These are phyloP conservation scores for Elegia similella DNA, from an alignment of 2,888 invertebrate species.

Conservation along the genomic window DNA sequence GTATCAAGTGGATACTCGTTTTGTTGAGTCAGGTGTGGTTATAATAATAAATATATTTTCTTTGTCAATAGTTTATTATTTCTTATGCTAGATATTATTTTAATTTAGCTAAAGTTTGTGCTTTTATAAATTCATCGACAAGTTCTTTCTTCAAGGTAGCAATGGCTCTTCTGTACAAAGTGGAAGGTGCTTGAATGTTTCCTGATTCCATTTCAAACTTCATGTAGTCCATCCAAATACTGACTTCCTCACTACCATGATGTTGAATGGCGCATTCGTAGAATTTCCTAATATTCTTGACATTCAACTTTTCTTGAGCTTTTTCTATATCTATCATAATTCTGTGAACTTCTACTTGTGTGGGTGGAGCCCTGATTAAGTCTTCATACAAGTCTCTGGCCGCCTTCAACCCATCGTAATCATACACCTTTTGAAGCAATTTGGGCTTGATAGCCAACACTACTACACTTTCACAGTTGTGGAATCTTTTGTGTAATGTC, in stretches of 20 bases:
- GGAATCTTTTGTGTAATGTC: conserved; percentile 56
- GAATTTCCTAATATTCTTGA: conserved; percentile 79
- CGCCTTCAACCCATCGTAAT: conserved; percentile 72
- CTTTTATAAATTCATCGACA: conserved; percentile 78
- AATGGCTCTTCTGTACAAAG: conserved; percentile 84
- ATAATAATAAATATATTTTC: conserved; percentile 73
- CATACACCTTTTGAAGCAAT: conserved; percentile 82
- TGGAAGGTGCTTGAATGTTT: conserved; percentile 76
- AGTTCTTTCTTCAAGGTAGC: conserved; percentile 77
- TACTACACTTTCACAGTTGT: conserved; percentile 73
- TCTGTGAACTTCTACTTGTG: conserved; percentile 82
- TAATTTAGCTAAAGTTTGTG: conserved; percentile 75
- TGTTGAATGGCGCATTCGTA: conserved; percentile 84
- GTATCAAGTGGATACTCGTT: conserved; percentile 69
- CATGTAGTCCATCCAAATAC: conserved; percentile 88
- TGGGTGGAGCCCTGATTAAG: conserved; percentile 81
- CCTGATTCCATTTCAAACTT: conserved; percentile 85
- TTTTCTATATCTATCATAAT: conserved; percentile 83
- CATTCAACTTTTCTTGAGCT: conserved; percentile 62
- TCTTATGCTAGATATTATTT: conserved; percentile 41
- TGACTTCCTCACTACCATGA: conserved; percentile 84
- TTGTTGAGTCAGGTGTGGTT: conserved; percentile 69
- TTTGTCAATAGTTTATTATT: conserved; percentile 44
- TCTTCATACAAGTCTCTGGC: conserved; percentile 84
- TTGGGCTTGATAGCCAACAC: conserved; percentile 81